These are phyloP conservation scores for Congeria kusceri DNA, from an alignment of 2,888 invertebrate genomes.

Conservation along the genomic window DNA sequence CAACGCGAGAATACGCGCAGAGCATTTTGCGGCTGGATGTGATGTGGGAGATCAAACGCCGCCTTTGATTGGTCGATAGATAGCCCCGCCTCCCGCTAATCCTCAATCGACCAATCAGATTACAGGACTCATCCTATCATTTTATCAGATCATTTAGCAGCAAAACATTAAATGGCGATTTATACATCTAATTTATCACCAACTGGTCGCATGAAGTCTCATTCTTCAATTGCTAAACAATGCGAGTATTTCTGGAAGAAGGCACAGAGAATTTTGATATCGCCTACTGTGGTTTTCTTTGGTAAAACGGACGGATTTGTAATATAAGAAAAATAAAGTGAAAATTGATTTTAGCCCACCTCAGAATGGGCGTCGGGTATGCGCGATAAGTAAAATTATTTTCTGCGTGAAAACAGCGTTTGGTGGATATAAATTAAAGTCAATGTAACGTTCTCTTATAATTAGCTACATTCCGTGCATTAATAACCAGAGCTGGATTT, in stretches of 20 bases:
- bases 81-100: slow-evolving; percentile 55
- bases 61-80: slow-evolving; percentile 38
- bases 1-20: too few species aligned
- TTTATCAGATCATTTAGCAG: slow-evolving; percentile 65
- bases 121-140: slow-evolving; percentile 52
- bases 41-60: neutral
- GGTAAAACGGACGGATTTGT: slow-evolving; percentile 31
- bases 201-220: slow-evolving; percentile 51
- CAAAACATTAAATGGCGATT: slow-evolving; percentile 64
- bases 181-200: slow-evolving; percentile 66
- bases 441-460: slow-evolving; percentile 43
- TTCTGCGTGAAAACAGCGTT: slow-evolving; percentile 44
- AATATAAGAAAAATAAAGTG: slow-evolving; percentile 43
- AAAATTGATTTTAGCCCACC: slow-evolving; percentile 32
- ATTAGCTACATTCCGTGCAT: slow-evolving; percentile 41
- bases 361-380: slow-evolving; percentile 54
- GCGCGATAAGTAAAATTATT: slow-evolving; percentile 47
- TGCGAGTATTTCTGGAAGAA: slow-evolving; percentile 48
- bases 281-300: slow-evolving; percentile 27
- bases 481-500: neutral
- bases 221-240: slow-evolving; percentile 59
- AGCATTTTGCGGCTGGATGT: too few species aligned
- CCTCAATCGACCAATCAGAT: slow-evolving; percentile 58
- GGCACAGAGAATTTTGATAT: slow-evolving; percentile 29
- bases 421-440: slow-evolving; percentile 41